These are phyloP conservation scores for Apamea epomidion DNA, from an alignment of 2,888 invertebrate genomes.

Conservation along the genomic window DNA sequence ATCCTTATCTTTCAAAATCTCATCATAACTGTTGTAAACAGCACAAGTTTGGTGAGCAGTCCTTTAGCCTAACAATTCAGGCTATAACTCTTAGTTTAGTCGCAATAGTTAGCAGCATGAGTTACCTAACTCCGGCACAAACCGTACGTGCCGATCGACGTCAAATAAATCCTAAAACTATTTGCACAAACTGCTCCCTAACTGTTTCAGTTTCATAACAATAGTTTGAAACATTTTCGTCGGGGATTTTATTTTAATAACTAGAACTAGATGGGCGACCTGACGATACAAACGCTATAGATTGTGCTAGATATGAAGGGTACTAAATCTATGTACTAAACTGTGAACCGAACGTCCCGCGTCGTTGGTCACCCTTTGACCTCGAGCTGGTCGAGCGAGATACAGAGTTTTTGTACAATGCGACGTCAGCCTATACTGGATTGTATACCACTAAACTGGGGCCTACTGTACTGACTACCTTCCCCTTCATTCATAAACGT, in stretches of 20 bases:
- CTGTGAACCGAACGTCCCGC: no score
- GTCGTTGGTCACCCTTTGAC: no score
- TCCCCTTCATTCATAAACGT: no score
- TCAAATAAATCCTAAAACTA: constrained; percentile 42
- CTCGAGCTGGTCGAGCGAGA: no score
- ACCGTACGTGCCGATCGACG: constrained; percentile 32
- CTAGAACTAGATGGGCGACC: background rate
- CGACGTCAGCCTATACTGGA: no score
- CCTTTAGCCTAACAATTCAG: no score
- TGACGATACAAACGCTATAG: background rate
- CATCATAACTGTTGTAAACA: no score
- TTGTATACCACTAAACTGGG: no score
- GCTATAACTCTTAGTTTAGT: background rate
- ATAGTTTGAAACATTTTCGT: constrained; percentile 21
- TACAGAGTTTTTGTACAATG: no score
- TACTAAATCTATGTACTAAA: no score
- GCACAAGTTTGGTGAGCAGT: background rate
- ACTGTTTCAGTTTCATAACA: constrained; percentile 32
- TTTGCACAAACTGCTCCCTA: constrained; percentile 16
- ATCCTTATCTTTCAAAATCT: no score
- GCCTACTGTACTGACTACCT: no score
- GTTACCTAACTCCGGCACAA: background rate
- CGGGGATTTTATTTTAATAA: constrained; percentile 17
- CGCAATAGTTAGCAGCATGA: background rate
- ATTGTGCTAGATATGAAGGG: background rate